phyloP scores from a whole-genome alignment of 92 coral and sea anemone genomes.

The Bergia puertoricense region DNA sequence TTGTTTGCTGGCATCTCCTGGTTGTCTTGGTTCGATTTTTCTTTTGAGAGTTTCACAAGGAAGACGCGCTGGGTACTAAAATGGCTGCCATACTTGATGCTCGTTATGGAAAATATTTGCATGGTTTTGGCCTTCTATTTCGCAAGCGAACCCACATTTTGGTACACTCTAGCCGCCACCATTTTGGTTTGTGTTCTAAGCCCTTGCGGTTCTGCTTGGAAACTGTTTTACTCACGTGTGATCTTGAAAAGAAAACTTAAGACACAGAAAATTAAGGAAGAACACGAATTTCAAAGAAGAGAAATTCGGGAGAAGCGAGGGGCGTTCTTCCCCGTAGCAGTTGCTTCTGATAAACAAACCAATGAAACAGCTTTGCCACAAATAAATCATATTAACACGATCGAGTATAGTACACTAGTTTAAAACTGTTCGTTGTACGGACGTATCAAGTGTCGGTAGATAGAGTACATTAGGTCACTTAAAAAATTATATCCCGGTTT shows the following conservation, averaged over 20 bases:
- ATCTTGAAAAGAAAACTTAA: background rate
- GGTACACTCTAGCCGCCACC: conserved; percentile 45
- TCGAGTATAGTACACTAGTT: too few relatives aligned
- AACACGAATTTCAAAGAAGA: conserved; percentile 16
- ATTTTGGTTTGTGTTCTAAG: conserved; percentile 25
- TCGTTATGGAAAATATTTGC: conserved; percentile 33
- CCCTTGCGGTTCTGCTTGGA: conserved; percentile 4
- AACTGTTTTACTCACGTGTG: conserved; percentile 9
- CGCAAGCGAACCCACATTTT: conserved; percentile 8
- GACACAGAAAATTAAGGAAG: conserved; percentile 10
- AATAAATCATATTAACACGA: too few relatives aligned
- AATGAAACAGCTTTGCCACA: too few relatives aligned
- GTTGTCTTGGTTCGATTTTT: conserved; percentile 48
- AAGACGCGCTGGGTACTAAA: conserved; percentile 29
- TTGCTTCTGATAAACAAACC: too few relatives aligned
- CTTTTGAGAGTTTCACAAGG: conserved; percentile 40
- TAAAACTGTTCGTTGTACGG: too few relatives aligned
- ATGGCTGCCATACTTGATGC: conserved; percentile 41
- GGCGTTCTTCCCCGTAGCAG: too few relatives aligned
- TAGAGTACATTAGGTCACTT: too few relatives aligned
- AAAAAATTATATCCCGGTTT: too few relatives aligned
- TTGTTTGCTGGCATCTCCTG: conserved; percentile 48
- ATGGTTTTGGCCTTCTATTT: conserved; percentile 53
- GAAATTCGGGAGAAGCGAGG: conserved; percentile 17
- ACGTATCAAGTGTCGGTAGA: too few relatives aligned